phyloP scores from a whole-genome alignment of 2,113 vertebrate genomes.

The Xiphias gladius region DNA sequence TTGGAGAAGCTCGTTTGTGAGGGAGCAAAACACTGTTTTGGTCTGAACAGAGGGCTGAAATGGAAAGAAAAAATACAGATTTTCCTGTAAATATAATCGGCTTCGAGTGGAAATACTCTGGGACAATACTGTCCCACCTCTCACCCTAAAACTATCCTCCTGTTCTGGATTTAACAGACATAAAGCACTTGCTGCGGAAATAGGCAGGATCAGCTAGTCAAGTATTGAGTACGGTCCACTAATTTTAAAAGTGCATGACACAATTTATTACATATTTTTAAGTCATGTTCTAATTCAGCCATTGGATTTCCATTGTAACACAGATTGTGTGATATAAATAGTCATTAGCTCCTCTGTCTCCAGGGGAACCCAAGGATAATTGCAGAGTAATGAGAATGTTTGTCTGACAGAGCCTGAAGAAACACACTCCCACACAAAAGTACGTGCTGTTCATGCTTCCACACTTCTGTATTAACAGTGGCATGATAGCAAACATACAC shows the following conservation, averaged over 20 bases:
- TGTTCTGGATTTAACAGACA: not conserved
- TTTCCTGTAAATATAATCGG: not conserved
- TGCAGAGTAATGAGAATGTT: constrained; percentile 34
- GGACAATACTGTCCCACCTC: too few relatives aligned
- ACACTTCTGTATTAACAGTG: not conserved
- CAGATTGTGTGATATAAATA: constrained; percentile 30
- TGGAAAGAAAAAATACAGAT: not conserved
- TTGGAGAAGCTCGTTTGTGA: too few relatives aligned
- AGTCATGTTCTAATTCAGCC: not conserved
- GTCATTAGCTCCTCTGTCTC: constrained; percentile 35
- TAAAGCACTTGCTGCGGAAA: not conserved
- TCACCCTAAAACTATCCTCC: not conserved
- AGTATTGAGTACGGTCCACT: not conserved
- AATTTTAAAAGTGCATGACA: not conserved
- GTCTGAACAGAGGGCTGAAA: too few relatives aligned
- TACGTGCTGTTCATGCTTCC: not conserved
- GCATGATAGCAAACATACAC: not conserved
- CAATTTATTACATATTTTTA: not conserved
- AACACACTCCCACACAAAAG: not conserved
- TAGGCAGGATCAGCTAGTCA: not conserved
- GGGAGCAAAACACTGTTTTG: too few relatives aligned
- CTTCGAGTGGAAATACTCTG: too few relatives aligned
- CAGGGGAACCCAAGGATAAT: constrained; percentile 36
- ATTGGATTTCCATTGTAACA: constrained; percentile 11
- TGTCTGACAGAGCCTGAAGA: constrained; percentile 21